Evolutionary conservation across 64 coral and sea anemone species (phyloP).

Genomic region (Montipora sp.): DNA sequence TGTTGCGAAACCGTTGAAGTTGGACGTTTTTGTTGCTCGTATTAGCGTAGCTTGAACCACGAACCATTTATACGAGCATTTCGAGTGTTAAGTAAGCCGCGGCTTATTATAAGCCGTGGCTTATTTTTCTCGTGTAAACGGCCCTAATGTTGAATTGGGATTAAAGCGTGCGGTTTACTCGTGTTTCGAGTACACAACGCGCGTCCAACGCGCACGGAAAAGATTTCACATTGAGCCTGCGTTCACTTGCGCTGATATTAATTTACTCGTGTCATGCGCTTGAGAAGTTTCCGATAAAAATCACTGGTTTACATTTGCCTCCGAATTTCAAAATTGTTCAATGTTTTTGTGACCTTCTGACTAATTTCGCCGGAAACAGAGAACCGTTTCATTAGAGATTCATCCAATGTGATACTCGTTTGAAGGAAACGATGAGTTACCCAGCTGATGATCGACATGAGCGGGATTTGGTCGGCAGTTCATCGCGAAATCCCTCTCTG

Average conservation of each 20-base stretch:
- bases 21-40: too few species aligned
- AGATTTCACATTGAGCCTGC: slow-evolving; percentile 2
- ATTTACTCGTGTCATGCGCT: neutral
- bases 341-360: slow-evolving; percentile 20
- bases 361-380: slow-evolving; percentile 36
- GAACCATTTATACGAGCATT: too few species aligned
- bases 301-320: slow-evolving; percentile 47
- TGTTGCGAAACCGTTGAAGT: too few species aligned
- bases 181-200: too few species aligned
- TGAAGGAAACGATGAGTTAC: slow-evolving; percentile 26
- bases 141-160: too few species aligned
- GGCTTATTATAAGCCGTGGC: too few species aligned
- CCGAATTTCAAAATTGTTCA: slow-evolving; percentile 54
- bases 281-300: neutral
- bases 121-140: too few species aligned
- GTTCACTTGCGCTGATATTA: neutral
- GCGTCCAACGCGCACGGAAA: neutral
- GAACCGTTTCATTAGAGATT: neutral
- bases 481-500: slow-evolving; percentile 20
- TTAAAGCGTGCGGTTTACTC: too few species aligned
- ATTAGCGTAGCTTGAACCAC: too few species aligned
- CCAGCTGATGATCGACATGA: slow-evolving; percentile 43
- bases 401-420: slow-evolving; percentile 17
- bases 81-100: too few species aligned
- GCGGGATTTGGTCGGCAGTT: slow-evolving; percentile 21